phyloP scores from a whole-genome alignment of 2,797 vertebrate genomes.

The Acanthopagrus latus region DNA sequence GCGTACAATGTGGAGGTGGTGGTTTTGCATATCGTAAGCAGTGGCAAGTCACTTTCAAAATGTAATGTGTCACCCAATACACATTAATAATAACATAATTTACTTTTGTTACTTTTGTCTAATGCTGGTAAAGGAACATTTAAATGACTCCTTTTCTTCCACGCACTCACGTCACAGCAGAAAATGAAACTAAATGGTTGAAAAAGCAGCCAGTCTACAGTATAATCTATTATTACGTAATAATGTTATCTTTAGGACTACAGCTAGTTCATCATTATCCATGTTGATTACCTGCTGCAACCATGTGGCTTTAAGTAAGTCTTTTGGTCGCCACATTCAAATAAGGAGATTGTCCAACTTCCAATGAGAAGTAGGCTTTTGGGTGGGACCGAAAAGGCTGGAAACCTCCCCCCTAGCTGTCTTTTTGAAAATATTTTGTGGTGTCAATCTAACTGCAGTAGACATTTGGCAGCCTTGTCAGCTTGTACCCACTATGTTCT shows the following conservation, averaged over 20 bases:
- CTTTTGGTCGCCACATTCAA: no score
- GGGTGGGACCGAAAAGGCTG: no score
- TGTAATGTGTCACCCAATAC: neutral
- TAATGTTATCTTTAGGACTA: neutral
- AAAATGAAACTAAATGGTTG: neutral
- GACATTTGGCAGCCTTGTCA: no score
- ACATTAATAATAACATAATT: neutral
- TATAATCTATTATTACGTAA: neutral
- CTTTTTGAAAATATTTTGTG: no score
- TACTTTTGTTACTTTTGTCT: neutral
- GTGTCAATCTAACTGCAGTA: no score
- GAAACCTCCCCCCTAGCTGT: no score
- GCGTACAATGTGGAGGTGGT: conserved; percentile 2
- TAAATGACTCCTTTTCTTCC: neutral
- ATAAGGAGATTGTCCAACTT: no score
- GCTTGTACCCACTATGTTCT: no score
- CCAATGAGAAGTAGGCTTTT: no score
- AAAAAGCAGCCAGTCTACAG: neutral
- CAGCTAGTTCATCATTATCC: neutral
- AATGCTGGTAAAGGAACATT: neutral
- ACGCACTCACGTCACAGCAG: neutral
- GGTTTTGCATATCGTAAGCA: conserved; percentile 4
- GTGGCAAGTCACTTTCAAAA: neutral
- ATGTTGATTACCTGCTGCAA: neutral
- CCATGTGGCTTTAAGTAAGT: no score